These are phyloP conservation scores for Dendrophyllia cribrosa DNA, from an alignment of 64 coral and sea anemone species.

Conservation along the genomic window DNA sequence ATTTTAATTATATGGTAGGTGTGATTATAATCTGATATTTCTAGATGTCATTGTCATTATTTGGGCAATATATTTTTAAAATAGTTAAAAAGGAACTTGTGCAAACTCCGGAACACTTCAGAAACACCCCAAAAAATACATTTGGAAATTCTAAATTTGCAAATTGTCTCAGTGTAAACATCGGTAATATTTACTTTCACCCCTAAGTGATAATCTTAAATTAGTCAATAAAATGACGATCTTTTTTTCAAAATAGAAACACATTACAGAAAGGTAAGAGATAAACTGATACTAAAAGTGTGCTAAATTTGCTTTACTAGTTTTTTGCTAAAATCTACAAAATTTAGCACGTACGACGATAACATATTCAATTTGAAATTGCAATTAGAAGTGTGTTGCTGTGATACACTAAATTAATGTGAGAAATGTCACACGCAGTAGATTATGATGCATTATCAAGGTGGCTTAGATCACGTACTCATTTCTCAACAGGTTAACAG, in stretches of 20 bases:
- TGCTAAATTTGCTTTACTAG: neutral
- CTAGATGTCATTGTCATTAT: too few species aligned
- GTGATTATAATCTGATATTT: too few species aligned
- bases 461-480: neutral
- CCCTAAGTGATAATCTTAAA: neutral
- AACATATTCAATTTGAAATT: neutral
- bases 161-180: too few species aligned
- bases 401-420: neutral
- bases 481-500: neutral
- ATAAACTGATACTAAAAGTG: neutral
- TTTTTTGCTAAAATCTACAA: neutral
- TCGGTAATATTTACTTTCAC: neutral
- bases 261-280: too few species aligned
- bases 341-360: neutral
- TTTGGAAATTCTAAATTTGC: too few species aligned
- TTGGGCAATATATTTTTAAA: too few species aligned
- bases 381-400: neutral
- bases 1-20: too few species aligned
- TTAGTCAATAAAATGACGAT: neutral
- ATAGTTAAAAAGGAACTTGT: too few species aligned
- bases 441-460: neutral
- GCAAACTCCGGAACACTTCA: too few species aligned
- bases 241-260: neutral
- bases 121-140: too few species aligned
- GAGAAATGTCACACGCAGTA: constrained; percentile 12